Conservation (phyloP, 2,888 invertebrate genomes). For the Flexamia atlantica region DNA sequence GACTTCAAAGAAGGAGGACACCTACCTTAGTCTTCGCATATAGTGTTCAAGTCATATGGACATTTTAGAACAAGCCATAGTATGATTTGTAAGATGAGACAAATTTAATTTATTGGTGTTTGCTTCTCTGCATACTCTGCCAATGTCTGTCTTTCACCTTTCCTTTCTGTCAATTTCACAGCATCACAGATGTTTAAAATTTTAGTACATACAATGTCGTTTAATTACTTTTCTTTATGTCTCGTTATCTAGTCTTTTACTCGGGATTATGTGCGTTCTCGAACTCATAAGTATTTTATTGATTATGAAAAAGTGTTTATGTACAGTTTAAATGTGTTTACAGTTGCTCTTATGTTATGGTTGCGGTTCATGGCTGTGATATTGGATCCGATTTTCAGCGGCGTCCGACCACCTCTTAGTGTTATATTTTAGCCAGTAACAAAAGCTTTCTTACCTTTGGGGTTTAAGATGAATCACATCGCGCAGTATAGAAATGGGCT, state of each 20-base stretch:
- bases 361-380: constrained; percentile 12
- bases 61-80: no score
- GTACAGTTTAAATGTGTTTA: background rate
- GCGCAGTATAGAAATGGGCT: constrained; percentile 65
- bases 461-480: constrained; percentile 65
- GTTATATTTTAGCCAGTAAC: background rate
- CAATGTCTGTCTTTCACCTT: no score
- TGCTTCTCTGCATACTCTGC: no score
- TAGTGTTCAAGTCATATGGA: no score
- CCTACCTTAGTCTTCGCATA: no score
- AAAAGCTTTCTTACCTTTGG: background rate
- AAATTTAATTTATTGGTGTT: no score
- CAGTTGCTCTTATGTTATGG: no score
- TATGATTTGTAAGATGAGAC: no score
- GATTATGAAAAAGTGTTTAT: background rate
- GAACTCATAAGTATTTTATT: background rate
- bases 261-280: background rate
- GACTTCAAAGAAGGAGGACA: no score
- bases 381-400: background rate
- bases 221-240: constrained; percentile 4
- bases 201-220: constrained; percentile 15
- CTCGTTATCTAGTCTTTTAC: background rate
- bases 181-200: constrained; percentile 21
- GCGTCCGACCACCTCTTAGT: constrained; percentile 14
- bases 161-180: constrained; percentile 30